phyloP scores from a whole-genome alignment of 2,113 vertebrate species.

The Oryctolagus cuniculus region DNA sequence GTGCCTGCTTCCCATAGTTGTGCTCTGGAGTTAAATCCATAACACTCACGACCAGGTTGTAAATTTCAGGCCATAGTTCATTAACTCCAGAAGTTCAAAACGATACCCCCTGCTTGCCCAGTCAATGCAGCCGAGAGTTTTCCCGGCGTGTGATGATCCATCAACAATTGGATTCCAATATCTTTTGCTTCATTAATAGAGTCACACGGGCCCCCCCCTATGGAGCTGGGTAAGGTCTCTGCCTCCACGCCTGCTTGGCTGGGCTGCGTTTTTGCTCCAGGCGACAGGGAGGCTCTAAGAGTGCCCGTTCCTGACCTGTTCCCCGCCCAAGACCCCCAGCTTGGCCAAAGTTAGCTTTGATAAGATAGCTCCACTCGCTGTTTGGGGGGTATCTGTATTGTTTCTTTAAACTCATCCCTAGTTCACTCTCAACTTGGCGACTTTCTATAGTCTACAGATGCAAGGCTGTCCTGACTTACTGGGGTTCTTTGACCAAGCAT shows the following conservation, averaged over 20 bases:
- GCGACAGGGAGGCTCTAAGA: background rate
- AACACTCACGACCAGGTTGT: constrained; percentile 76
- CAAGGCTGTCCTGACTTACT: background rate
- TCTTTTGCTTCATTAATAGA: constrained; percentile 76
- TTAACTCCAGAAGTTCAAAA: constrained; percentile 84
- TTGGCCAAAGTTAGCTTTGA: constrained; percentile 3
- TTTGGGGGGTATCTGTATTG: background rate
- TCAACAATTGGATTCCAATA: constrained; percentile 85
- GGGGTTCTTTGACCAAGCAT: background rate
- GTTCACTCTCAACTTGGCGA: background rate
- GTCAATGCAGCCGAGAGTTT: constrained; percentile 83
- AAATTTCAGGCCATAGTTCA: constrained; percentile 82
- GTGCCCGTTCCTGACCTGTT: background rate
- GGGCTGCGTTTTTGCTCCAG: background rate
- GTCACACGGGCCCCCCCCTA: constrained; percentile 36
- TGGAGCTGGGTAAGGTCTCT: background rate
- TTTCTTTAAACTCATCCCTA: constrained; percentile 12
- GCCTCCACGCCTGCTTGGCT: background rate
- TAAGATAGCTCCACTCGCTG: background rate
- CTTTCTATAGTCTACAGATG: background rate
- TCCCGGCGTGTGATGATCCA: constrained; percentile 72
- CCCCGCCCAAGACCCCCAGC: background rate
- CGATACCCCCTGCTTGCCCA: constrained; percentile 71
- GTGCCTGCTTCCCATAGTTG: background rate
- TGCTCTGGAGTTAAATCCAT: constrained; percentile 68